A percentile compares a stretch with the other conserved stretches of the same genome.
These are phyloP conservation scores for Podabrus alpinus DNA, from an alignment of 2,888 invertebrate species.

Conservation along the genomic window DNA sequence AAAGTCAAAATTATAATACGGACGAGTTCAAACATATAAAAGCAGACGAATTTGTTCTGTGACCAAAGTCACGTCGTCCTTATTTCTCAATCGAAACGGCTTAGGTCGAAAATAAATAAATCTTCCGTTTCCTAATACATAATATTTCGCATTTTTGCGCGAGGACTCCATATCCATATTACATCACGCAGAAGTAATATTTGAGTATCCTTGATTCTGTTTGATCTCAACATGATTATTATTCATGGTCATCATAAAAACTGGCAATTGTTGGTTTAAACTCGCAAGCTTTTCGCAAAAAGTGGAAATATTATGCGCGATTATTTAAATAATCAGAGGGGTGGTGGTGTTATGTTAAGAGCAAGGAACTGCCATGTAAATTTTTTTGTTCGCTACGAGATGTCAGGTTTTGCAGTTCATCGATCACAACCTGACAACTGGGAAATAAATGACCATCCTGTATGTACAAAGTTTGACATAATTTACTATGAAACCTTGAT, in stretches of 20 bases:
- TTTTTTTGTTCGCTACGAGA: not conserved
- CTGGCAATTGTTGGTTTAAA: not conserved
- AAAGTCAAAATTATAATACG: not conserved
- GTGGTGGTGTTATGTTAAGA: not conserved
- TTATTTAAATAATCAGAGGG: not conserved
- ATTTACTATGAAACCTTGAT: not conserved
- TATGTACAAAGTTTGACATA: not conserved
- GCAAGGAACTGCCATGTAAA: not conserved
- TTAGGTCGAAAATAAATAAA: not conserved
- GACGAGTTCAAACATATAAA: not conserved
- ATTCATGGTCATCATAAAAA: not conserved
- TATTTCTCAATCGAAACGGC: not conserved
- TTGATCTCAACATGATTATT: not conserved
- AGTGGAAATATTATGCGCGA: not conserved
- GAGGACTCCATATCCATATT: not conserved
- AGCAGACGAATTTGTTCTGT: not conserved
- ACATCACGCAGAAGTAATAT: not conserved
- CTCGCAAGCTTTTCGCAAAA: not conserved
- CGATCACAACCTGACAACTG: too few species aligned
- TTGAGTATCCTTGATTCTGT: not conserved
- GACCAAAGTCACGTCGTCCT: not conserved
- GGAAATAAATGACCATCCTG: not conserved
- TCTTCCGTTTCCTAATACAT: not conserved
- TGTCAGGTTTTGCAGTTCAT: too few species aligned
- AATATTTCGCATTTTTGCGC: not conserved